A percentile compares a stretch with the other conserved stretches of the same genome.
Evolutionary conservation across 2,797 vertebrate species (phyloP).

Genomic region (Thripadectes ignobilis): DNA sequence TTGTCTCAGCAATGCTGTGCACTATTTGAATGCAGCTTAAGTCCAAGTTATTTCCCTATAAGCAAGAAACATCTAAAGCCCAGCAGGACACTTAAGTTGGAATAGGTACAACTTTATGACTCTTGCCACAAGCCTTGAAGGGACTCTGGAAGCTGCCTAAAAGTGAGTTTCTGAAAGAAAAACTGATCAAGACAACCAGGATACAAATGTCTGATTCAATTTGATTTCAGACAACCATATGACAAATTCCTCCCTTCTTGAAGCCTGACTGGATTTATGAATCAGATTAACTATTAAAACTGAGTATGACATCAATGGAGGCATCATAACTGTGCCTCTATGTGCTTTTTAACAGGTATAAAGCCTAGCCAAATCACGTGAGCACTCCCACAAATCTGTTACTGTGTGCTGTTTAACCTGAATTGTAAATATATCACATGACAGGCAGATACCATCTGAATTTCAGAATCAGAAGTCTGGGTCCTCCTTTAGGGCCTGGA

Average conservation of each 20-base stretch:
- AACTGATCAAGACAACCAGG: neutral
- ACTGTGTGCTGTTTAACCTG: neutral
- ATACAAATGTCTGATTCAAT: neutral
- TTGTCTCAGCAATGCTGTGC: neutral
- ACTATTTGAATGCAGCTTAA: neutral
- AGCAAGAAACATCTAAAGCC: neutral
- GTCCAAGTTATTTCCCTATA: neutral
- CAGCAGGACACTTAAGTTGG: neutral
- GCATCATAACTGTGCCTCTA: neutral
- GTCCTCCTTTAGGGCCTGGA: neutral
- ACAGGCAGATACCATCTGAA: neutral
- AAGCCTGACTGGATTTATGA: accelerated
- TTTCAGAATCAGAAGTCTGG: neutral
- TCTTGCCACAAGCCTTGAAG: neutral
- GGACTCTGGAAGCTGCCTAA: neutral
- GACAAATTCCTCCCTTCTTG: neutral
- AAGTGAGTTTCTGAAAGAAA: neutral
- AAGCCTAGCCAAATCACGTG: neutral
- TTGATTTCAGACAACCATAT: neutral
- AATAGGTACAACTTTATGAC: neutral
- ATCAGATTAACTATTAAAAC: neutral
- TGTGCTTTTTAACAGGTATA: neutral
- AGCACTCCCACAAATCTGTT: neutral
- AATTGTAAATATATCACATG: neutral
- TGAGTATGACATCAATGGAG: neutral